Evolutionary conservation across 2,888 invertebrate species (phyloP).

Genomic region (Apamea epomidion): DNA sequence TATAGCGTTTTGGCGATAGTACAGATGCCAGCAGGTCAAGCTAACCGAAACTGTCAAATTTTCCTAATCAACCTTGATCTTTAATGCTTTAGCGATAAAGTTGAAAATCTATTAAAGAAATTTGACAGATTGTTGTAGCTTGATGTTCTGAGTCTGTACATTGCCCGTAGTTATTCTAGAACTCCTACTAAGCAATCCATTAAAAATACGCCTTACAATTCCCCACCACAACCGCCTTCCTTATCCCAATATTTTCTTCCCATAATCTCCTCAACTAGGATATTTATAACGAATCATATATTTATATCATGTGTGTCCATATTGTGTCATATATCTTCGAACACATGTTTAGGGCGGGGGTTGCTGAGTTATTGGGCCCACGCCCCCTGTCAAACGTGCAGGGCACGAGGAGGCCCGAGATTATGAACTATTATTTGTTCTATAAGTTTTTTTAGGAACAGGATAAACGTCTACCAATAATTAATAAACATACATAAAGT

Average conservation of each 20-base stretch:
- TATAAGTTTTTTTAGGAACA: slow-evolving; percentile 21
- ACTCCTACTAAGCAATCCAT: not conserved
- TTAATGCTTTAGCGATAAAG: too few species aligned
- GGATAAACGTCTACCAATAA: not conserved
- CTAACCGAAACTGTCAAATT: too few species aligned
- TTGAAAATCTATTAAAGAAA: too few species aligned
- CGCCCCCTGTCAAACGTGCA: slow-evolving; percentile 68
- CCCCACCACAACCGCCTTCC: not conserved
- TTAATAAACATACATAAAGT: too few species aligned
- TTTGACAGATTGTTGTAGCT: too few species aligned
- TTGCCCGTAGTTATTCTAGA: not conserved
- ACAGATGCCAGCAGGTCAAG: too few species aligned
- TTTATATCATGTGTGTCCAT: slow-evolving; percentile 44
- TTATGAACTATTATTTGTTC: slow-evolving; percentile 56
- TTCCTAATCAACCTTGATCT: too few species aligned
- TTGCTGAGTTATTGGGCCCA: slow-evolving; percentile 59
- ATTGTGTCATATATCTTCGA: slow-evolving; percentile 63
- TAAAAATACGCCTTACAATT: not conserved
- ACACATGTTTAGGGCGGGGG: slow-evolving; percentile 73
- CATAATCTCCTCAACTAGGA: slow-evolving; percentile 24
- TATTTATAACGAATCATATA: slow-evolving; percentile 52
- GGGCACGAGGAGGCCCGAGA: slow-evolving; percentile 21
- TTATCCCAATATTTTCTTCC: not conserved
- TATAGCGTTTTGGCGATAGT: too few species aligned
- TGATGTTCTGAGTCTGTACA: too few species aligned